Conservation (phyloP, 2,113 vertebrate genomes). For the Nestor notabilis region DNA sequence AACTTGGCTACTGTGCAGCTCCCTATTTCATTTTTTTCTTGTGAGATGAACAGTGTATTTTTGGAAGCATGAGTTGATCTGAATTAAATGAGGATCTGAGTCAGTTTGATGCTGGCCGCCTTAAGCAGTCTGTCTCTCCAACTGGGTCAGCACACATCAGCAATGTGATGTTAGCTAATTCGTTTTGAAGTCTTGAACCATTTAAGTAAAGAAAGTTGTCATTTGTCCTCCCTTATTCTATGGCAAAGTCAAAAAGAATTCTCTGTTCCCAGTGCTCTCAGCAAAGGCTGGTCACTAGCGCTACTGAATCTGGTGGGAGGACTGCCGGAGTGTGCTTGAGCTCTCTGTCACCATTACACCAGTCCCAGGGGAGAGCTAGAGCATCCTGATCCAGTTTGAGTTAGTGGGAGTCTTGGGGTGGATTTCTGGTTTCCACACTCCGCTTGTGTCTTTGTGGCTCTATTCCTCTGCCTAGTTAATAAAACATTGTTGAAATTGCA, state of each 20-base stretch:
- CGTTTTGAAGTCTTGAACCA: conserved; percentile 37
- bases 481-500: background rate
- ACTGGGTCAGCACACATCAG: conserved; percentile 44
- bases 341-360: background rate
- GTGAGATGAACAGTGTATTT: conserved; percentile 36
- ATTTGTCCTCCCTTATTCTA: background rate
- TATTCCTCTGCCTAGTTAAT: background rate
- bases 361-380: background rate
- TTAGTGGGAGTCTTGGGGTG: background rate
- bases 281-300: background rate
- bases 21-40: background rate
- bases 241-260: background rate
- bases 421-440: background rate
- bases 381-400: background rate
- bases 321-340: background rate
- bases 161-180: background rate
- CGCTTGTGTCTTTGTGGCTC: background rate
- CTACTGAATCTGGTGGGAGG: background rate
- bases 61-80: conserved; percentile 25
- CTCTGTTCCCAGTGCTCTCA: background rate
- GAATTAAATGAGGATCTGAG: conserved; percentile 63
- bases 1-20: conserved; percentile 29
- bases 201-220: conserved; percentile 41
- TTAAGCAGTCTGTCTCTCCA: conserved; percentile 51
- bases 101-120: conserved; percentile 58